Evolutionary conservation across 1,140 invertebrate genomes (phyloP).

Genomic region (Colletes gigas): DNA sequence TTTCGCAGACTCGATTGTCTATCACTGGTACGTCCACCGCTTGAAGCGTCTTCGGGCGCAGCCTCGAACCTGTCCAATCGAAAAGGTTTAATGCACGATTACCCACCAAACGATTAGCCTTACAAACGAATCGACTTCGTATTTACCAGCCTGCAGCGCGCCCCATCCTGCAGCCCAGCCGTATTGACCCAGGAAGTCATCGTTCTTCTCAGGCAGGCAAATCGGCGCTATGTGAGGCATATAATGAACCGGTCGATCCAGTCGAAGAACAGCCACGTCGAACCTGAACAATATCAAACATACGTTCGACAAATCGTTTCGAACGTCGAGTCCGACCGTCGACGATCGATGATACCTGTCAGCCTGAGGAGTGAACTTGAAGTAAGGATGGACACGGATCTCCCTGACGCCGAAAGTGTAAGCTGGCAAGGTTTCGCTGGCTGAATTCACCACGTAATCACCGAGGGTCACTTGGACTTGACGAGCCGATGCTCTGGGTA

Average conservation of each 20-base stretch:
- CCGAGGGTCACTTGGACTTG: slow-evolving; percentile 96
- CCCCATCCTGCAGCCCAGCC: slow-evolving; percentile 97
- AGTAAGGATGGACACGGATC: slow-evolving; percentile 95
- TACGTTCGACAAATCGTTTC: neutral
- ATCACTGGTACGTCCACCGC: slow-evolving; percentile 96
- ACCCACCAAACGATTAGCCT: neutral
- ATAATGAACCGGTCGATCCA: slow-evolving; percentile 93
- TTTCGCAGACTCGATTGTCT: slow-evolving; percentile 92
- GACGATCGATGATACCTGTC: slow-evolving; percentile 79
- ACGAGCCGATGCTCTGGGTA: slow-evolving; percentile 87
- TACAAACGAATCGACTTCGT: neutral
- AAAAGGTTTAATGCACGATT: neutral
- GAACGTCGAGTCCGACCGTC: neutral
- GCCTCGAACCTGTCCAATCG: slow-evolving; percentile 85
- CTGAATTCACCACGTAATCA: slow-evolving; percentile 96
- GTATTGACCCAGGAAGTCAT: slow-evolving; percentile 93
- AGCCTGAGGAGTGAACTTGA: slow-evolving; percentile 96
- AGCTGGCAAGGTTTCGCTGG: slow-evolving; percentile 92
- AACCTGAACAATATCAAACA: slow-evolving; percentile 82
- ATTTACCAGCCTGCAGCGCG: slow-evolving; percentile 88
- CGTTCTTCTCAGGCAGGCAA: slow-evolving; percentile 94
- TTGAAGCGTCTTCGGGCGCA: slow-evolving; percentile 94
- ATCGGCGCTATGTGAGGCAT: slow-evolving; percentile 96
- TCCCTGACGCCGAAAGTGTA: slow-evolving; percentile 94
- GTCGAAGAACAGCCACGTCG: slow-evolving; percentile 94